Conservation (phyloP, 2,888 invertebrate species). For the Mesoligia furuncula region DNA sequence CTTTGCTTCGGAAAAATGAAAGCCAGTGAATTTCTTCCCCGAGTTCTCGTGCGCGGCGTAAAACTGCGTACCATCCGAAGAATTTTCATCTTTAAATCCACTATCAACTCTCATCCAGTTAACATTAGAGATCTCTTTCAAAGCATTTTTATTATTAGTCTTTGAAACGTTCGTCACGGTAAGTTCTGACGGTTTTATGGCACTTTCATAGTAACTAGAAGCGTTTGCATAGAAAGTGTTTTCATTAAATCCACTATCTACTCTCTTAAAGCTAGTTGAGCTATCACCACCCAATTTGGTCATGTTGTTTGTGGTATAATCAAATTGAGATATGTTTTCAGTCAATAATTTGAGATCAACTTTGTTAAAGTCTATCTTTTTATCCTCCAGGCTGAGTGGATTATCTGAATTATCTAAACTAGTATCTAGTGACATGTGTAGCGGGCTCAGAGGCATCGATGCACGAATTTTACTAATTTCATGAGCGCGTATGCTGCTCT, state of each 20-base stretch:
- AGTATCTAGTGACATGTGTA: conserved; percentile 85
- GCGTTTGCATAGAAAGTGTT: conserved; percentile 85
- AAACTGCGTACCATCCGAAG: conserved; percentile 83
- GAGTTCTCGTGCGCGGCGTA: conserved; percentile 74
- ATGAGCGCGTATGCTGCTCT: conserved; percentile 75
- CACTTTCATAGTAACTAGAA: conserved; percentile 88
- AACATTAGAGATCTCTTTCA: conserved; percentile 86
- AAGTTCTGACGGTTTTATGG: conserved; percentile 88
- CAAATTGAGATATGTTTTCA: conserved; percentile 81
- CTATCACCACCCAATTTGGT: conserved; percentile 76
- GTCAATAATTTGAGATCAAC: conserved; percentile 88
- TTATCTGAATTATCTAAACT: conserved; percentile 83
- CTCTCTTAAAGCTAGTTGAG: conserved; percentile 82
- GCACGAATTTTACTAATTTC: conserved; percentile 86
- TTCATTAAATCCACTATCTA: conserved; percentile 87
- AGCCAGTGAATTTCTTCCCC: conserved; percentile 72
- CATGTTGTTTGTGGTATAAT: conserved; percentile 71
- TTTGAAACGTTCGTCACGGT: conserved; percentile 81
- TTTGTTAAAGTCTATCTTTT: conserved; percentile 86
- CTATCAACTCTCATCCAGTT: conserved; percentile 88
- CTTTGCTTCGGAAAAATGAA: conserved; percentile 78
- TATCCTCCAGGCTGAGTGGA: conserved; percentile 81
- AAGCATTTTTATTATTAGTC: conserved; percentile 74
- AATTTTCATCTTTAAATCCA: conserved; percentile 87
- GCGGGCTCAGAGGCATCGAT: conserved; percentile 74